Evolutionary conservation across 2,797 vertebrate genomes (phyloP).

Genomic region (Neosilurus hyrtlii): DNA sequence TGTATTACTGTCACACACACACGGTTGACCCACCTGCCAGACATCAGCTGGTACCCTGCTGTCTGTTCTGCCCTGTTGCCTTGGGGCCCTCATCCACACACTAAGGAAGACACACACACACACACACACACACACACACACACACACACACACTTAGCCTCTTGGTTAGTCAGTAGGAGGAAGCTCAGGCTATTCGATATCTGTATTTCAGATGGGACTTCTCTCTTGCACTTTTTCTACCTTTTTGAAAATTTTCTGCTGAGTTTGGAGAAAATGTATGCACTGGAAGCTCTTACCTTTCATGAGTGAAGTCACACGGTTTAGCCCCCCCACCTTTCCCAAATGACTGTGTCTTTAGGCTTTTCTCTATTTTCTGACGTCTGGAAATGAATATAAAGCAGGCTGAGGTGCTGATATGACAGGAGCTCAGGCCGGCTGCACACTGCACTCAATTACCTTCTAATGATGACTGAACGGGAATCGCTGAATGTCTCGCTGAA

Average conservation of each 20-base stretch:
- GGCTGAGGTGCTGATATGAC: conserved; percentile 56
- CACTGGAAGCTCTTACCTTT: conserved; percentile 32
- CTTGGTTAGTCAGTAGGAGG: background rate
- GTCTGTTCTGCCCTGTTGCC: conserved; percentile 33
- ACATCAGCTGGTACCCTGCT: conserved; percentile 58
- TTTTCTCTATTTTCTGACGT: conserved; percentile 39
- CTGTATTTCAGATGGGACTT: conserved; percentile 51
- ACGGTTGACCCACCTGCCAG: conserved; percentile 64
- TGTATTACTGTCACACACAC: conserved; percentile 68
- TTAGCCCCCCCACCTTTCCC: no score
- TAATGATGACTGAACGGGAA: conserved; percentile 67
- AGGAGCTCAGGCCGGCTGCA: conserved; percentile 54
- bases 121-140: background rate
- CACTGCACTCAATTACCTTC: conserved; percentile 63
- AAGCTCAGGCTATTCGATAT: background rate
- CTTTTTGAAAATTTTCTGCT: conserved; percentile 58
- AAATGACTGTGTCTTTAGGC: conserved; percentile 12
- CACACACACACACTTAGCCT: background rate
- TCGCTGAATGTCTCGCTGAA: conserved; percentile 49
- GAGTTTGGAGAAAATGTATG: conserved; percentile 57
- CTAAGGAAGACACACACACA: background rate
- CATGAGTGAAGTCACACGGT: conserved; percentile 4
- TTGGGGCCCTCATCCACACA: conserved; percentile 14
- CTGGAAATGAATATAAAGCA: conserved; percentile 59
- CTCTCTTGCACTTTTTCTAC: conserved; percentile 37